These are phyloP conservation scores for Pedetes capensis DNA, from an alignment of 2,113 vertebrate genomes.

Conservation along the genomic window DNA sequence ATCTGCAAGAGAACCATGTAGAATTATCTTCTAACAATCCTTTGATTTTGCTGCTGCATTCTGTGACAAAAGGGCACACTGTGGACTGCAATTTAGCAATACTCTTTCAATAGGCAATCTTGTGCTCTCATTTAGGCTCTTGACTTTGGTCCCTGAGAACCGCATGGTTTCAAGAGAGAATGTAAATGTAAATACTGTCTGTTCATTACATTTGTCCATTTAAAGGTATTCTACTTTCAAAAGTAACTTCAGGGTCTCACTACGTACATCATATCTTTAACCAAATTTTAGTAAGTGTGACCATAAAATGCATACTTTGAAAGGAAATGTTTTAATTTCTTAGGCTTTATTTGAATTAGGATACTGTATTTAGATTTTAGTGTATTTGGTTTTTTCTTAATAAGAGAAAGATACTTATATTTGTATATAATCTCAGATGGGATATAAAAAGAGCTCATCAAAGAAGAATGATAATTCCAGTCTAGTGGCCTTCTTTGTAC, in stretches of 20 bases:
- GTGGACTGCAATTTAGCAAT: not conserved
- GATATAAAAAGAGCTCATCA: slow-evolving; percentile 61
- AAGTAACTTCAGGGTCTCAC: not conserved
- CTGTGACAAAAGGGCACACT: not conserved
- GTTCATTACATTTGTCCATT: not conserved
- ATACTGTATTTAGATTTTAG: slow-evolving; percentile 3
- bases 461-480: slow-evolving; percentile 71
- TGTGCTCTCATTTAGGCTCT: not conserved
- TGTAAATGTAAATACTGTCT: not conserved
- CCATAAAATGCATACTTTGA: slow-evolving; percentile 47
- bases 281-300: slow-evolving; percentile 51
- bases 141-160: not conserved
- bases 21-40: not conserved
- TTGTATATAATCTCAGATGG: slow-evolving; percentile 46
- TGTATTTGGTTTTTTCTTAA: slow-evolving; percentile 49
- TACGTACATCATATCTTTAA: slow-evolving; percentile 51
- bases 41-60: not conserved
- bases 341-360: slow-evolving; percentile 43
- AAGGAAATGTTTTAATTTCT: slow-evolving; percentile 30
- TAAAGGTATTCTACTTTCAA: slow-evolving; percentile 7
- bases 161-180: not conserved
- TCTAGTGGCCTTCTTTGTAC: slow-evolving; percentile 54
- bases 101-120: not conserved
- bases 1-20: not conserved
- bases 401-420: slow-evolving; percentile 41